Percentiles rank a stretch among this genome's conserved stretches.
These are phyloP conservation scores for Erebia palarica DNA, from an alignment of 2,888 invertebrate genomes.

Conservation along the genomic window DNA sequence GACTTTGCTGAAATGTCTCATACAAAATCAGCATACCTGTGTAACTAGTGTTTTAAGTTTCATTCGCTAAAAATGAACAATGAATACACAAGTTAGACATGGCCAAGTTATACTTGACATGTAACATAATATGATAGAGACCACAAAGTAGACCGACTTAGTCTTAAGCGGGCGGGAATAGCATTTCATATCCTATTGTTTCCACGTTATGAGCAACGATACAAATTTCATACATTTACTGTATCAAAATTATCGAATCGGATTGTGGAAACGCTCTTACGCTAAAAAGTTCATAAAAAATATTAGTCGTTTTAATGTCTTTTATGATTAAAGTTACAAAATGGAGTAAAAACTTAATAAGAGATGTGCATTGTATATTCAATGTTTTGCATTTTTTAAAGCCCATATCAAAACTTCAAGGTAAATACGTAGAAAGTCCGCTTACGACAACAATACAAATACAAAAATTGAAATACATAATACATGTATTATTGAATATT, in stretches of 20 bases:
- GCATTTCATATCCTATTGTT: neutral
- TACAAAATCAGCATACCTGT: neutral
- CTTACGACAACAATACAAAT: neutral
- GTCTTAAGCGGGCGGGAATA: neutral
- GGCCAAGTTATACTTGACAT: conserved; percentile 3
- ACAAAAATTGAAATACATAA: neutral
- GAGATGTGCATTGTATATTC: conserved; percentile 9
- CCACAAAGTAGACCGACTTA: conserved; percentile 17
- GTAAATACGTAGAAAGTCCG: conserved; percentile 3
- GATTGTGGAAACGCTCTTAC: conserved; percentile 11
- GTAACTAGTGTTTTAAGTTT: neutral
- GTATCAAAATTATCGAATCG: conserved; percentile 1
- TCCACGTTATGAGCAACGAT: conserved; percentile 1
- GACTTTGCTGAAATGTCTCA: neutral
- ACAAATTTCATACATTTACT: neutral
- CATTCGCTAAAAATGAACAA: neutral
- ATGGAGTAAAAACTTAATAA: conserved; percentile 19
- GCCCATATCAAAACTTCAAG: conserved; percentile 12
- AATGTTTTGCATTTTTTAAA: neutral
- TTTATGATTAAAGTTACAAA: conserved; percentile 22
- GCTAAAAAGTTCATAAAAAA: conserved; percentile 17
- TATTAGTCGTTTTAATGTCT: conserved; percentile 25
- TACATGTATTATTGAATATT: too few species aligned
- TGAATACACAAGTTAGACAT: neutral
- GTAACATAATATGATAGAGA: neutral